Base-by-base conservation (phyloP, 1,140 invertebrate species). In the Pogonus chalceus region DNA sequence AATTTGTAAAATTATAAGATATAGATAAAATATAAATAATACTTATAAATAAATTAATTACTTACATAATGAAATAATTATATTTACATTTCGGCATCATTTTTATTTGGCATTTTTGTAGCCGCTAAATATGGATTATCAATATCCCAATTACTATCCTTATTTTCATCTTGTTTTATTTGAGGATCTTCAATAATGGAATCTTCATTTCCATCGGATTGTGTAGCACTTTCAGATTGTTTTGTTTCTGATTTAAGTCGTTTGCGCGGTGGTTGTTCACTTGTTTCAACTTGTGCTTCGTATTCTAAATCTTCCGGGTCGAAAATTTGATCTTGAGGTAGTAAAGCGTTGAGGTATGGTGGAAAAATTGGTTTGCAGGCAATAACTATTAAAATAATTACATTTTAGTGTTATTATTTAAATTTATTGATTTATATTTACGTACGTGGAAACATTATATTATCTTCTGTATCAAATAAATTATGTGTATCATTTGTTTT, bases 261-360 rank as follows among this genome's bases (percentile, higher is more conserved):
- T 47, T 65, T 66, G 26, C 58, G 78, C 79, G 58, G 73, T 69
- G 67, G 80, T 43, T 62, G 58, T 35, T 65, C 62, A 52, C 69
- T 73, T 35, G 69, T 64, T 59, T 76, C 79, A 26, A 80, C 76
- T 63, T 86, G 80, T 57, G 85, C 83, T 65, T 88, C 83, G 70
- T 90, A 87, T 63, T 95, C 90, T 55, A 89, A 74, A 69, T 91
- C 87, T 66, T 95, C 90, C 62, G 87, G 84, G 63, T 96, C 92
- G 74, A 96, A 93, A 23, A 96, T 85, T 77, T 97, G 92, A 73
- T 98, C 94, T 60, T 88, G 88, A 1, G 92, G 92, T 59, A 96
- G 69, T 2, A 97, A 74, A 2, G 92, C 92, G 58, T 84, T 78
- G 4, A 95, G 67, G 66, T 96, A 96, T 16, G 90, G 80, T 14